phyloP scores from a whole-genome alignment of 2,113 vertebrate species.

The Festucalex cinctus region DNA sequence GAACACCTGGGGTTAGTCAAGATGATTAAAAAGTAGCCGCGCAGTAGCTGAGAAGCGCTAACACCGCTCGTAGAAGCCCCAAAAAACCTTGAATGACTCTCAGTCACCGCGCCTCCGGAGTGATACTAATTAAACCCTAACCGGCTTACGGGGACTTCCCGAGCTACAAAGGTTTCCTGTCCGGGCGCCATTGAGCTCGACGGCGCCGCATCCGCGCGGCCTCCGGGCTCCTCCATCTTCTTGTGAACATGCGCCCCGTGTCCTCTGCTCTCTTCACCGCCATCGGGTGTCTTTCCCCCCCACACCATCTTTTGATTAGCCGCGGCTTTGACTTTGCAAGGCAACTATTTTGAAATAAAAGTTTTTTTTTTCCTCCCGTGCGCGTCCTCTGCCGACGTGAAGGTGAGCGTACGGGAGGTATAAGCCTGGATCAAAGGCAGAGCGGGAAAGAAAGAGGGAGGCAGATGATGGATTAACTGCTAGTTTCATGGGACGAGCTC shows the following conservation, averaged over 20 bases:
- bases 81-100: not conserved
- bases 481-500: slow-evolving; percentile 66
- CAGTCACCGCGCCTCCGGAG: slow-evolving; percentile 24
- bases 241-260: slow-evolving; percentile 26
- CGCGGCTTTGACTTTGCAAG: slow-evolving; percentile 57
- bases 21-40: not conserved
- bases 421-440: slow-evolving; percentile 55
- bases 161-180: slow-evolving; percentile 37
- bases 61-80: not conserved
- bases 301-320: slow-evolving; percentile 22
- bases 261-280: slow-evolving; percentile 22
- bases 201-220: slow-evolving; percentile 31
- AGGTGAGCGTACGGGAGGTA: slow-evolving; percentile 62
- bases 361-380: slow-evolving; percentile 49
- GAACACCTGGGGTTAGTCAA: not conserved
- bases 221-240: slow-evolving; percentile 42
- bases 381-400: slow-evolving; percentile 57
- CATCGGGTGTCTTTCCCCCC: slow-evolving; percentile 26
- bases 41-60: not conserved
- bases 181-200: slow-evolving; percentile 36
- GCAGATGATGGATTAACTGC: slow-evolving; percentile 71
- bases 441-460: slow-evolving; percentile 45
- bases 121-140: slow-evolving; percentile 49
- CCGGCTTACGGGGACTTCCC: slow-evolving; percentile 24
- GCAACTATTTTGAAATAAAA: slow-evolving; percentile 56